Base-by-base conservation (phyloP, 2,888 invertebrate species). In the Physocephala rufipes region DNA sequence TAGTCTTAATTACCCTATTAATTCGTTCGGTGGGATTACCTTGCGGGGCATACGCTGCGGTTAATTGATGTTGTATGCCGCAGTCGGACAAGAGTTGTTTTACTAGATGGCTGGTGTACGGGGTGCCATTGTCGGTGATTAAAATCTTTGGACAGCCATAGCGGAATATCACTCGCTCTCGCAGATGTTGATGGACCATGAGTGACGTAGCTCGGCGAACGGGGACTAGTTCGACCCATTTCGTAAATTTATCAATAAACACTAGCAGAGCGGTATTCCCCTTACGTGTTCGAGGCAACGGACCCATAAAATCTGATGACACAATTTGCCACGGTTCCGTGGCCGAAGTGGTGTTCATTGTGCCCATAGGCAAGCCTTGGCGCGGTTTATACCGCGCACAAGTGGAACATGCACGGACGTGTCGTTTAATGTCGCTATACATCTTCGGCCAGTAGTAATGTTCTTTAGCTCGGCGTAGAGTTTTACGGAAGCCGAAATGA, bases 61-160 rank as follows among this genome's bases (percentile, higher is more conserved):
- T 63, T 2, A 63, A 26, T 26, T 43, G 30, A 3, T 63, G 47
- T 45, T 13, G 63, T 7, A 63, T 47, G 1, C 45, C 47, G 15
- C 24, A 47, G 12, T 45, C n/a, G 13, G 21, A 13, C 15, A 26
- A 13, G 9, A 63, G 26, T 7, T 63, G 4, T 45, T 63, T 30
- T 5, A 61, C 36, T 9, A 36, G 30, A 16, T 2, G 7, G 28
- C 61, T 61, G 36, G 47, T 63, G 19, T 47, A 45, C 9, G 21
- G n/a, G n/a, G n/a, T n/a, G n/a, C n/a, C n/a, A 26, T 16, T 62
- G 47, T 63, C 63, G 1, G 63, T 47, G 13, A 63, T 63, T 19
- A 63, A 15, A 43, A 24, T 21, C 15, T 63, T 26, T 1, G 47
- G 45, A 28, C 63, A 63, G 21, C 63, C 63, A 15, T 47, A 45